phyloP scores from a whole-genome alignment of 2,888 invertebrate genomes.

The Odontomyia ornata region DNA sequence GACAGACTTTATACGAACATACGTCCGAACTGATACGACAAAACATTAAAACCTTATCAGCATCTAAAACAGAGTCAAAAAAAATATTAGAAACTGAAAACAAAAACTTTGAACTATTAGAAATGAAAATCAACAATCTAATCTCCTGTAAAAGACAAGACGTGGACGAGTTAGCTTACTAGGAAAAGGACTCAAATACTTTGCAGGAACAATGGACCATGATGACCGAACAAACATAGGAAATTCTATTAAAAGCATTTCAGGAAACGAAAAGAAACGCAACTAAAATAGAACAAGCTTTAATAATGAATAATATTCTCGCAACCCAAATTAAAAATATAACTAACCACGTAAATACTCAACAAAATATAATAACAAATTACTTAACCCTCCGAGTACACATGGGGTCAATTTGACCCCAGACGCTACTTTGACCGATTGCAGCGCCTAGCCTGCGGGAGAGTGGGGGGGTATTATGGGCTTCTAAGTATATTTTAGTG shows the following conservation, averaged over 20 bases:
- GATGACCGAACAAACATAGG: not conserved
- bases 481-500: too few relatives aligned
- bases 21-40: not conserved
- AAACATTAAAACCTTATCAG: not conserved
- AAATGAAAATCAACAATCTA: too few relatives aligned
- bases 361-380: slow-evolving; percentile 13
- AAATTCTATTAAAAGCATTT: not conserved
- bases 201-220: slow-evolving; percentile 19
- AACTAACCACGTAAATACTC: not conserved
- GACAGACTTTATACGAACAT: too few relatives aligned
- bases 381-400: too few relatives aligned
- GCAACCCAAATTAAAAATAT: slow-evolving; percentile 41
- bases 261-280: not conserved
- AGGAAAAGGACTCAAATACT: slow-evolving; percentile 41
- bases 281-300: slow-evolving; percentile 12
- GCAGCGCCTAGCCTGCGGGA: too few relatives aligned
- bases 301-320: not conserved
- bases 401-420: too few relatives aligned
- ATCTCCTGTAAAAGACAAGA: too few relatives aligned
- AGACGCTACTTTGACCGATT: too few relatives aligned
- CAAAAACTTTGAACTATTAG: not conserved
- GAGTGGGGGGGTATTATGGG: too few relatives aligned
- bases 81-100: not conserved
- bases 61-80: not conserved
- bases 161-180: slow-evolving; percentile 30